A percentile compares a stretch with the other conserved stretches of the same genome.
Evolutionary conservation across 92 coral and sea anemone species (phyloP).

Genomic region (Epizoanthus stellaris): DNA sequence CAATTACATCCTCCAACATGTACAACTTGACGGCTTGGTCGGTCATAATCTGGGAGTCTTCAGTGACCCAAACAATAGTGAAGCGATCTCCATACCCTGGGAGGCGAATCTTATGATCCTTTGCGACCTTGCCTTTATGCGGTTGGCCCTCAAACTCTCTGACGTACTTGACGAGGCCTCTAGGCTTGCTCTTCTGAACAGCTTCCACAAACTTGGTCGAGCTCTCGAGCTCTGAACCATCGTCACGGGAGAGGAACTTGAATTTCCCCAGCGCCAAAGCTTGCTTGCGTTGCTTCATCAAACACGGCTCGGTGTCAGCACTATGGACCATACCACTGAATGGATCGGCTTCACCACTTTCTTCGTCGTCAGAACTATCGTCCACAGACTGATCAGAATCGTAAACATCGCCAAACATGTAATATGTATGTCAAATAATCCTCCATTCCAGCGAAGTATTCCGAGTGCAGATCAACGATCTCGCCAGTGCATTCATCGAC

Average conservation of each 20-base stretch:
- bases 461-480: background rate
- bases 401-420: background rate
- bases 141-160: background rate
- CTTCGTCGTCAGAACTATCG: conserved; percentile 15
- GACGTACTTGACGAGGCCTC: background rate
- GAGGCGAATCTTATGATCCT: background rate
- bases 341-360: background rate
- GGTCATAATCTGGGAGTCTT: conserved; percentile 2
- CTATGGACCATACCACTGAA: background rate
- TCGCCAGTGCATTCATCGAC: conserved; percentile 9
- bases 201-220: background rate
- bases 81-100: conserved; percentile 26
- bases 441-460: background rate
- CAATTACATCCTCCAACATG: background rate
- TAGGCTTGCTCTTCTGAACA: conserved; percentile 1
- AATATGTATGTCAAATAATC: background rate
- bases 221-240: conserved; percentile 2
- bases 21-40: conserved; percentile 11
- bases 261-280: conserved; percentile 5
- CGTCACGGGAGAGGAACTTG: conserved; percentile 17
- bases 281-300: background rate
- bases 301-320: background rate
- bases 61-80: background rate
- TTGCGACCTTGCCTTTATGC: background rate
- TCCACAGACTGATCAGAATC: background rate